phyloP scores from a whole-genome alignment of 2,888 invertebrate genomes.

The Tenodera sinensis region DNA sequence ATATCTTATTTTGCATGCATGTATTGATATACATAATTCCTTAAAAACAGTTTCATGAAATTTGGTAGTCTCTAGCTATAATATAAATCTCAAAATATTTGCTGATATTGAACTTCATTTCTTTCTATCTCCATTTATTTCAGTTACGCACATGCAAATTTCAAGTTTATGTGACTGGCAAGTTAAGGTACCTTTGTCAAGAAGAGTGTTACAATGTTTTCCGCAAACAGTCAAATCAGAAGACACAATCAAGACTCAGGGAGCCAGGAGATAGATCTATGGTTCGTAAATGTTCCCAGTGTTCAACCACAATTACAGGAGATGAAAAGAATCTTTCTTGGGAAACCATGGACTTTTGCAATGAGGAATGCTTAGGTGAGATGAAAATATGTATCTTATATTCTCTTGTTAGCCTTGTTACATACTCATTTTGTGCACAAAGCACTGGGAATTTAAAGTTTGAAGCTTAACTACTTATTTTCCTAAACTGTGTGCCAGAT shows the following conservation, averaged over 20 bases:
- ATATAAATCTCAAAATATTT: too few species aligned
- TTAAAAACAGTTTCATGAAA: too few species aligned
- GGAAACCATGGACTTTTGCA: slow-evolving; percentile 94
- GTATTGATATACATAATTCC: too few species aligned
- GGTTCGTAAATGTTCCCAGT: slow-evolving; percentile 55
- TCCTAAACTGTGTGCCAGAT: too few species aligned
- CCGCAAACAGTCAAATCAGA: slow-evolving; percentile 9
- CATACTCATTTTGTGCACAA: too few species aligned
- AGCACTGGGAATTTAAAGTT: too few species aligned
- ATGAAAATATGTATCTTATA: not conserved
- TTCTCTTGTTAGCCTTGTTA: too few species aligned
- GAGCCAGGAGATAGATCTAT: slow-evolving; percentile 51
- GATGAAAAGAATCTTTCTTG: slow-evolving; percentile 71
- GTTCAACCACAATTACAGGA: slow-evolving; percentile 46
- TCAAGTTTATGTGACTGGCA: slow-evolving; percentile 21
- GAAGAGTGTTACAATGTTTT: slow-evolving; percentile 26
- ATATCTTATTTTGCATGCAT: too few species aligned
- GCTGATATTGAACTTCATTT: not conserved
- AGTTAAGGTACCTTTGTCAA: slow-evolving; percentile 23
- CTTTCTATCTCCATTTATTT: not conserved
- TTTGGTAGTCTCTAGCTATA: too few species aligned
- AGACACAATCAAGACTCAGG: not conserved
- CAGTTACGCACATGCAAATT: slow-evolving; percentile 25
- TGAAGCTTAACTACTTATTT: too few species aligned
- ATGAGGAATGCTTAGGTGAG: slow-evolving; percentile 75